Conservation (phyloP, 2,797 vertebrate genomes). For the Microchirus variegatus region DNA sequence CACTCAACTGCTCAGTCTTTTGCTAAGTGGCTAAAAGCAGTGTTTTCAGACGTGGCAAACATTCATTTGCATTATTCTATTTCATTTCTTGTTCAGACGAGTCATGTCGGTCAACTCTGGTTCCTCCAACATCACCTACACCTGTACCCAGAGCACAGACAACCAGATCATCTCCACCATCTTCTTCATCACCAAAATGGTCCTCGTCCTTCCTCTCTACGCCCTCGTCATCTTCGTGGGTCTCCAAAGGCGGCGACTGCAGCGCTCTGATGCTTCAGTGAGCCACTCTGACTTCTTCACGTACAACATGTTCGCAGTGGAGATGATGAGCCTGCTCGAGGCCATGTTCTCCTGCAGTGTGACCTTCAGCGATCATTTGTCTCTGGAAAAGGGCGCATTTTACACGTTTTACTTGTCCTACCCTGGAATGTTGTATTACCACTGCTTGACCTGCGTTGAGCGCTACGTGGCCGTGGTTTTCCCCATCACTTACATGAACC, state of each 20-base stretch:
- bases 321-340: constrained; percentile 3
- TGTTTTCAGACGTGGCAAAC: no score
- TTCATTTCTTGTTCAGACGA: no score
- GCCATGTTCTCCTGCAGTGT: rapidly evolving
- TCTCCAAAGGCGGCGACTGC: background rate
- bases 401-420: no score
- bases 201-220: constrained; percentile 14
- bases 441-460: constrained; percentile 49
- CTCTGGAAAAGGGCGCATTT: no score
- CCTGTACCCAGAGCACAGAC: no score
- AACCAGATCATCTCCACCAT: no score
- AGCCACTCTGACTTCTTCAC: constrained; percentile 29
- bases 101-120: no score
- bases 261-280: background rate
- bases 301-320: constrained; percentile 18
- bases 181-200: background rate
- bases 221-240: constrained; percentile 13
- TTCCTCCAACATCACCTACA: no score
- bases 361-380: no score
- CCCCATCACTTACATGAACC: constrained; percentile 40
- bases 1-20: no score
- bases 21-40: no score
- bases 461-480: constrained; percentile 51
- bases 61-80: no score
- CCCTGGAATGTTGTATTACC: constrained; percentile 22